phyloP scores from a whole-genome alignment of 1,140 invertebrate genomes.

The Wiebesia pumilae region DNA sequence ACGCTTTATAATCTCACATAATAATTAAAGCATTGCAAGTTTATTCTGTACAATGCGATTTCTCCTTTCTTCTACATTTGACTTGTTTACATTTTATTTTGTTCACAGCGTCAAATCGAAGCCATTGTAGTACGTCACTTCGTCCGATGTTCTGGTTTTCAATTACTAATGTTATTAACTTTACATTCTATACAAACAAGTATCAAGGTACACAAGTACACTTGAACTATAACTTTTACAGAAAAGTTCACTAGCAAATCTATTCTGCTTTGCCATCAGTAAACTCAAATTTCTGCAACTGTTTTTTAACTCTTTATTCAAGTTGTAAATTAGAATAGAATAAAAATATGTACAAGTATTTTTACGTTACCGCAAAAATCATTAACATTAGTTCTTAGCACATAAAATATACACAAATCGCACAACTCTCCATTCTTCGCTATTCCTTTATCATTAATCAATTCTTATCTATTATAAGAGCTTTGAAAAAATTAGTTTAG shows the following conservation, averaged over 20 bases:
- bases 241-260: conserved; percentile 52
- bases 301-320: conserved; percentile 48
- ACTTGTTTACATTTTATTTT: conserved; percentile 48
- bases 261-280: conserved; percentile 52
- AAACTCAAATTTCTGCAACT: conserved; percentile 47
- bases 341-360: conserved; percentile 53
- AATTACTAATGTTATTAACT: conserved; percentile 49
- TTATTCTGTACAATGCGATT: conserved; percentile 41
- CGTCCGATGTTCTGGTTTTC: conserved; percentile 3
- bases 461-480: conserved; percentile 40
- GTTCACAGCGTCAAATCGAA: conserved; percentile 40
- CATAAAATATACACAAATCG: conserved; percentile 53
- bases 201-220: conserved; percentile 40
- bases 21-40: conserved; percentile 47
- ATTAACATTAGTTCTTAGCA: conserved; percentile 52
- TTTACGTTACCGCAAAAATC: conserved; percentile 50
- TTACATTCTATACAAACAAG: conserved; percentile 54
- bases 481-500: conserved; percentile 41
- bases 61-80: conserved; percentile 14
- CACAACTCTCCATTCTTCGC: conserved; percentile 42
- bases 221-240: conserved; percentile 48
- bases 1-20: conserved; percentile 37
- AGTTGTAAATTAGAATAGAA: conserved; percentile 52
- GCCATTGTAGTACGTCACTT: conserved; percentile 49
- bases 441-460: conserved; percentile 37